Percentiles rank a stretch among this genome's conserved stretches.
These are phyloP conservation scores for Callimorpha dominula DNA, from an alignment of 2,888 invertebrate genomes.

Conservation along the genomic window DNA sequence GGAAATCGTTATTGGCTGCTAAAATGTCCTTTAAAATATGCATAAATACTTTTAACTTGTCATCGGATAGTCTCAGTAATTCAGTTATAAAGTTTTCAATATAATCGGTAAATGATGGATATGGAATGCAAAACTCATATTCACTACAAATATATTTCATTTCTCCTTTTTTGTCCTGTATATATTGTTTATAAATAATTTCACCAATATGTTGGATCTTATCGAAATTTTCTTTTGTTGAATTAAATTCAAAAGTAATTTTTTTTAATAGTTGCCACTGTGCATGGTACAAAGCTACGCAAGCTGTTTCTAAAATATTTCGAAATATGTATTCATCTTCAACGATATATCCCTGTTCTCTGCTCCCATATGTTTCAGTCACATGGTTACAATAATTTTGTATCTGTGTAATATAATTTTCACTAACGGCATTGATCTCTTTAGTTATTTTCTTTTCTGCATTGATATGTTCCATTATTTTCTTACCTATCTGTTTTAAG, in stretches of 20 bases:
- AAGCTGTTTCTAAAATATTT: constrained; percentile 16
- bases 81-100: constrained; percentile 11
- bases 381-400: constrained; percentile 3
- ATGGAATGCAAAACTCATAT: constrained; percentile 14
- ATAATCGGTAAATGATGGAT: constrained; percentile 17
- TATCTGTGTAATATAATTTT: background rate
- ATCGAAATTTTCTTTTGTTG: background rate
- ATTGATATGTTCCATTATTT: background rate
- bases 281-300: background rate
- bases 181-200: constrained; percentile 6
- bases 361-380: background rate
- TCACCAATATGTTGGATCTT: background rate
- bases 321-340: constrained; percentile 7
- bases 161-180: constrained; percentile 9
- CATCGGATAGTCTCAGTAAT: constrained; percentile 12
- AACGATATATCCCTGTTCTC: background rate
- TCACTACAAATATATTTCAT: constrained; percentile 6
- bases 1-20: background rate
- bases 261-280: background rate
- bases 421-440: background rate
- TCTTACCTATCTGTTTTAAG: background rate
- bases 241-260: background rate
- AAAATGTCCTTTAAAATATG: constrained; percentile 1
- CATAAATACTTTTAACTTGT: background rate
- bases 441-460: background rate